phyloP scores from a whole-genome alignment of 2,888 invertebrate genomes.

The Ptychoptera albimana region DNA sequence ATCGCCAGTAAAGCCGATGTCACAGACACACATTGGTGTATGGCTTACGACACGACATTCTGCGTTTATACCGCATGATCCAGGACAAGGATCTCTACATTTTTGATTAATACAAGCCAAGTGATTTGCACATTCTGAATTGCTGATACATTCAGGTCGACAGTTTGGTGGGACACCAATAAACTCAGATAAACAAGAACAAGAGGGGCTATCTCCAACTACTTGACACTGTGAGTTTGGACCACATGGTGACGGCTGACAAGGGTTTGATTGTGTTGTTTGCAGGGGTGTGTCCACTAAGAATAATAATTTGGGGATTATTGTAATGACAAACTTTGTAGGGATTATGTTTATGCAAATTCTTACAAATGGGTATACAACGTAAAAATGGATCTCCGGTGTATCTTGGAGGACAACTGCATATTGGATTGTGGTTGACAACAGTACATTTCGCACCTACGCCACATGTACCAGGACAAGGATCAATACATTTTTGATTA shows the following conservation, averaged over 20 bases:
- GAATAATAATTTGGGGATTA: constrained; percentile 6
- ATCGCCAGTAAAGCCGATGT: constrained; percentile 52
- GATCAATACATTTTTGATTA: constrained; percentile 65
- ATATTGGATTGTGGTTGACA: constrained; percentile 66
- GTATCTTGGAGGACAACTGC: constrained; percentile 48
- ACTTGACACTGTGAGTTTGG: constrained; percentile 57
- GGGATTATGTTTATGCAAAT: background rate
- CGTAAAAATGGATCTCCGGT: constrained; percentile 63
- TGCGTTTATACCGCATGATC: constrained; percentile 53
- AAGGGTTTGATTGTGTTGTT: constrained; percentile 42
- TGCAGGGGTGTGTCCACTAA: constrained; percentile 33
- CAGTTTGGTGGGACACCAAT: constrained; percentile 59
- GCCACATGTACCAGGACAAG: constrained; percentile 73
- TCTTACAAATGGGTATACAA: constrained; percentile 40
- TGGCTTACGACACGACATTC: constrained; percentile 62
- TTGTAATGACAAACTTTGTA: constrained; percentile 2
- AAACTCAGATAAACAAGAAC: constrained; percentile 53
- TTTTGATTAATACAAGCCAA: constrained; percentile 61
- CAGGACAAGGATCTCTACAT: constrained; percentile 58
- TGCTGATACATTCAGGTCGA: constrained; percentile 63
- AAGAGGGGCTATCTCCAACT: constrained; percentile 49
- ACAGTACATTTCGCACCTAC: constrained; percentile 57
- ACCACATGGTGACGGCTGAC: constrained; percentile 67
- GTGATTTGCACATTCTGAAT: constrained; percentile 52
- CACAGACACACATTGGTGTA: constrained; percentile 54